A percentile compares a stretch with the other conserved stretches of the same genome.
These are phyloP conservation scores for Heliconius cydno DNA, from an alignment of 2,888 invertebrate species.

Conservation along the genomic window DNA sequence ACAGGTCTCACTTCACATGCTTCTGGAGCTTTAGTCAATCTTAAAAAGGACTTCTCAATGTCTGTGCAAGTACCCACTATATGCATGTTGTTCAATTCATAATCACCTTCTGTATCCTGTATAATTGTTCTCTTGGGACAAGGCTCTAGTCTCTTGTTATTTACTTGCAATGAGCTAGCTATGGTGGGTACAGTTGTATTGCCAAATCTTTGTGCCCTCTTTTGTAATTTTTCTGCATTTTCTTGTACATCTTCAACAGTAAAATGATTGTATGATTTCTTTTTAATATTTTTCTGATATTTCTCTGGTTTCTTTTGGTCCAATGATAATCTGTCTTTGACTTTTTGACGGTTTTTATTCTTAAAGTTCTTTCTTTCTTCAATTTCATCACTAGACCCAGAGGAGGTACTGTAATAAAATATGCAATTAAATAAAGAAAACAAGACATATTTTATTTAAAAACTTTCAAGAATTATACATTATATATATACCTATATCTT, in stretches of 20 bases:
- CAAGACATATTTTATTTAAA: not conserved
- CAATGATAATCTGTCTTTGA: slow-evolving; percentile 83
- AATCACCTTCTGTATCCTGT: slow-evolving; percentile 87
- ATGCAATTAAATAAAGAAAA: slow-evolving; percentile 32
- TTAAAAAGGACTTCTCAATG: slow-evolving; percentile 97
- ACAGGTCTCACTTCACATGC: slow-evolving; percentile 95
- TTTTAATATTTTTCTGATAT: slow-evolving; percentile 80
- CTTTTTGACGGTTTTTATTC: slow-evolving; percentile 77
- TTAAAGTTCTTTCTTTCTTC: slow-evolving; percentile 77
- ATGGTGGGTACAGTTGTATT: slow-evolving; percentile 78
- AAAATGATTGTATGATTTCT: slow-evolving; percentile 87
- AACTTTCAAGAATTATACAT: not conserved
- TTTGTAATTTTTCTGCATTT: slow-evolving; percentile 91
- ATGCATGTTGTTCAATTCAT: slow-evolving; percentile 93
- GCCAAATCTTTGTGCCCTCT: slow-evolving; percentile 94
- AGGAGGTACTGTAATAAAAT: slow-evolving; percentile 74
- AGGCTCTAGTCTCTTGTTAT: slow-evolving; percentile 64
- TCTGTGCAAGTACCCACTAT: slow-evolving; percentile 97
- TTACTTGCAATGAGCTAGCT: slow-evolving; percentile 73
- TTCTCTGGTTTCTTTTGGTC: slow-evolving; percentile 75
- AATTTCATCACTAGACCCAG: slow-evolving; percentile 81
- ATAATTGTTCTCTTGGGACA: slow-evolving; percentile 67
- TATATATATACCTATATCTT: slow-evolving; percentile 67
- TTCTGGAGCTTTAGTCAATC: slow-evolving; percentile 97
- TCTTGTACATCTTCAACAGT: slow-evolving; percentile 87